Evolutionary conservation across 2,113 vertebrate genomes (phyloP), one percentile per base, ranked within the genome.

Genomic region (Forbesichthys agassizii): DNA sequence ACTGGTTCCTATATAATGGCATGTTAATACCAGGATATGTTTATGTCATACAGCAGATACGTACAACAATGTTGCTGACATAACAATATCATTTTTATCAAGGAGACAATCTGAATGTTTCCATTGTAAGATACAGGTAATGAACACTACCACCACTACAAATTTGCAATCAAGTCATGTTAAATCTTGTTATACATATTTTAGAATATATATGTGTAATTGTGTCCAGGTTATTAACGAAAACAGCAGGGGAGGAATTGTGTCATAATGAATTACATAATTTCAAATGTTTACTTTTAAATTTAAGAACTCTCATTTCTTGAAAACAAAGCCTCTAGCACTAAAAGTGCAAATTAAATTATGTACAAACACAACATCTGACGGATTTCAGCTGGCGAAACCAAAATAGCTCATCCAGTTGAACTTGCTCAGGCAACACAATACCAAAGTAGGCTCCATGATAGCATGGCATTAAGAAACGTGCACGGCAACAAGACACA

Each of bases 401-500:
- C 79, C 16, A 70, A 91, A 88, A 90, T 86, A 89, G 84, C 67
- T 76, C 47, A 71, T 65, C 69, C 75, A 71, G 79, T 76, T 80
- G 84, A 86, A 82, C 80, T 83, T 84, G 82, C 85, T 84, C 11
- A 1, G 80, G 82, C 82, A 70, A 70, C 84, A 88, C 81, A 88
- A 89, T 75, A 87, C 79, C 69, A 51, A 61, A 14, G 69, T 84
- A 81, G 66, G 64, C 77, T 69, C 74, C 73, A 85, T 69, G 85
- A 86, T 83, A 83, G 80, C 75, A 55, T 76, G 81, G 82, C 78
- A 86, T 86, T 85, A 87, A 85, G 80, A 79, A 85, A 88, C 83
- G 84, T 85, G 84, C 86, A 81, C 86, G 60, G 90, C 86, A 91
- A 90, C 87, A 89, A 88, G 90, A 89, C 88, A 89, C 81, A 91